Percentiles rank a stretch among this genome's conserved stretches.
phyloP scores from a whole-genome alignment of 1,140 invertebrate species.

The Panulirus ornatus region DNA sequence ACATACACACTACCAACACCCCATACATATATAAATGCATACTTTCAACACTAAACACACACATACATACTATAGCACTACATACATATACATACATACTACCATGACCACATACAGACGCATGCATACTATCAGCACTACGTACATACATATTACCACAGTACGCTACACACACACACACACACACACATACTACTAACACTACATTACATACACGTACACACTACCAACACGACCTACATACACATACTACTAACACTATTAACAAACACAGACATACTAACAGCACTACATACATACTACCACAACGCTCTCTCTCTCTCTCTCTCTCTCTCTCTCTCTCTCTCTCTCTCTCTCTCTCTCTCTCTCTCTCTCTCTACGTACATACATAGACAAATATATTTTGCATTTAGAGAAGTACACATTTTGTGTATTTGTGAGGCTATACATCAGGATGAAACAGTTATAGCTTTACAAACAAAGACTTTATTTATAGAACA shows the following conservation, averaged over 20 bases:
- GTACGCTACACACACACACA: neutral
- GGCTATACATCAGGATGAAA: too few species aligned
- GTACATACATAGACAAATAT: neutral
- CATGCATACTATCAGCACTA: neutral
- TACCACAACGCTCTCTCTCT: too few species aligned
- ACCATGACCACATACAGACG: neutral
- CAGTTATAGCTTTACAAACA: too few species aligned
- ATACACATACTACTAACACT: neutral
- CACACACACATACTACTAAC: neutral
- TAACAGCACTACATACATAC: too few species aligned
- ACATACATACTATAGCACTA: neutral
- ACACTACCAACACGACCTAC: too few species aligned
- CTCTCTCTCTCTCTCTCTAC: too few species aligned
- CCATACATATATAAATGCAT: slow-evolving; percentile 25
- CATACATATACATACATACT: neutral
- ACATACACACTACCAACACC: too few species aligned
- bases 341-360: neutral
- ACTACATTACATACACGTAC: neutral
- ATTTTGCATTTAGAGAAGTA: too few species aligned
- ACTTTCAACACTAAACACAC: neutral
- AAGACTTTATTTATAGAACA: too few species aligned
- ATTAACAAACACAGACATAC: neutral
- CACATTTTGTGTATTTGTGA: too few species aligned
- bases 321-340: slow-evolving; percentile 41
- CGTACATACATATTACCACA: neutral